Conservation (phyloP, 1,140 invertebrate genomes). For the Drosophila mauritiana region DNA sequence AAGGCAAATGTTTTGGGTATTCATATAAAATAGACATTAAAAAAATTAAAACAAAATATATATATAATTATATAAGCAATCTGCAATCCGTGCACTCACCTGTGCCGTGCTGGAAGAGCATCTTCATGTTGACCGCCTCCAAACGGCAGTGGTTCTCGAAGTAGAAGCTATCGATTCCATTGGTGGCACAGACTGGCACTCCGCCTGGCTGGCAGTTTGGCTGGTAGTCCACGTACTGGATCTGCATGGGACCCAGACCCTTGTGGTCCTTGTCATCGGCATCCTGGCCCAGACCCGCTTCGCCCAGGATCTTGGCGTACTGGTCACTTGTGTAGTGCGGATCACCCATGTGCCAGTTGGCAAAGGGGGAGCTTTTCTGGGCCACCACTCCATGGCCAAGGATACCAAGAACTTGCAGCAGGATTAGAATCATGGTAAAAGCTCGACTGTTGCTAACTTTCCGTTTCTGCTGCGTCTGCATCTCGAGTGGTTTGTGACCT, state of each 20-base stretch:
- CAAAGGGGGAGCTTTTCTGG: constrained; percentile 14
- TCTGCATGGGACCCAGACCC: constrained; percentile 41
- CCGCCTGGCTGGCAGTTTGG: constrained; percentile 51
- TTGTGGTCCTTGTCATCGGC: constrained; percentile 12
- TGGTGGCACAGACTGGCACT: constrained; percentile 63
- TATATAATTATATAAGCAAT: background rate
- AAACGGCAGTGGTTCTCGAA: constrained; percentile 64
- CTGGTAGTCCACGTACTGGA: constrained; percentile 70
- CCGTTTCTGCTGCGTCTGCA: background rate
- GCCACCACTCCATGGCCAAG: background rate
- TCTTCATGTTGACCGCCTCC: constrained; percentile 65
- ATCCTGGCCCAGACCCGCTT: constrained; percentile 22
- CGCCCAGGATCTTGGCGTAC: constrained; percentile 50
- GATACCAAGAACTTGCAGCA: background rate
- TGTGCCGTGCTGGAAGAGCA: constrained; percentile 61
- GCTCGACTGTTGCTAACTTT: background rate
- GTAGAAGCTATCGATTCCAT: constrained; percentile 47
- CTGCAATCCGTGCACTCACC: constrained; percentile 24
- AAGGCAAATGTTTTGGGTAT: background rate
- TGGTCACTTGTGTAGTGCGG: constrained; percentile 35
- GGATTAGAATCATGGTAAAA: background rate
- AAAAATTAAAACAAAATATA: background rate
- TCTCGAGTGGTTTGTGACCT: constrained; percentile 1
- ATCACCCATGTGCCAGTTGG: constrained; percentile 43
- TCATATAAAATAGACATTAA: background rate